Evolutionary conservation across 2,113 vertebrate species (phyloP), one percentile per base, ranked within the genome.

Genomic region (Tachysurus vachellii): DNA sequence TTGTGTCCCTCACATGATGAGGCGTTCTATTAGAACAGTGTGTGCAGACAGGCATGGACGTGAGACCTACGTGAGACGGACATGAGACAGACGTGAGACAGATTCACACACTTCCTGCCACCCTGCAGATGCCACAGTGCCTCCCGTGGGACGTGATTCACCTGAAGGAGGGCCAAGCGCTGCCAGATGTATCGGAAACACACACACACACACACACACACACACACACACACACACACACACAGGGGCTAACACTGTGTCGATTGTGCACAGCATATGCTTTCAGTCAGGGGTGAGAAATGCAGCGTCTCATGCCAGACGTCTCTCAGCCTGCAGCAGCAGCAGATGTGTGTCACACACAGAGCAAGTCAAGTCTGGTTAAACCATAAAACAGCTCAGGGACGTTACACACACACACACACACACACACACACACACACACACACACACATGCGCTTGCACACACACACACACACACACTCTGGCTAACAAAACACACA

Each of bases 251-350:
- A 96, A 98, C 97, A 97, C 95, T 96, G 96, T 96, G 96, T 97
- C 91, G 91, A 98, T 97, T 97, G 97, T 98, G 95, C 92, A 71
- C 93, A 96, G 96, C 97, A 98, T 96, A 96, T 97, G 97, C 97
- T 97, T 96, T 95, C 96, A 96, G 97, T 97, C 97, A 97, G 94
- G 97, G 96, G 97, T 97, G 97, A 97, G 97, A 96, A 97, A 97
- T 95, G 97, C 96, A 95, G 94, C 95, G 95, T 96, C 96, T 96
- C 96, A 96, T 96, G 97, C 97, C 97, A 97, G 95, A 95, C 97
- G 96, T 96, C 97, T 96, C 96, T 95, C 96, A 96, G 96, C 96
- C 97, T 94, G 86, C 93, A 96, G 96, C 94, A 59, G 93, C 92
- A 90, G 95, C 93, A 97, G 96, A 97, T 96, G 96, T 96, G 96